A percentile compares a stretch with the other conserved stretches of the same genome.
Conservation (phyloP, 1,140 invertebrate genomes). For the Drosophila miranda region DNA sequence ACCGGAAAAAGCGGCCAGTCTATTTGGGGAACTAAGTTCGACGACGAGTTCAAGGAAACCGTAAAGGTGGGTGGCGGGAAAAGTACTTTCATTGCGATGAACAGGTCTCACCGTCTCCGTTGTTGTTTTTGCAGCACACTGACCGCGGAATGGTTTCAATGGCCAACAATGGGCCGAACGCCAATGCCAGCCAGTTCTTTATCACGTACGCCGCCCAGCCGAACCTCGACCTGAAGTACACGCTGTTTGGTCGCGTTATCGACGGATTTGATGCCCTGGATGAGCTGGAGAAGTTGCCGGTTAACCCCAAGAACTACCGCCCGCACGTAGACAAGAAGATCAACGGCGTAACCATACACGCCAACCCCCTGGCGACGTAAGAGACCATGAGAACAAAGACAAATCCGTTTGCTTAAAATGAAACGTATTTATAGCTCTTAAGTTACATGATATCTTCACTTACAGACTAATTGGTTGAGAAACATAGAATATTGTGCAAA, state of each 20-base stretch:
- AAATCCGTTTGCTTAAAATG: conserved; percentile 32
- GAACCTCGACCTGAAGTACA: conserved; percentile 98
- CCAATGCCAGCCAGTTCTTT: conserved; percentile 99
- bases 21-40: conserved; percentile 96
- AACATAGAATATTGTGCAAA: conserved; percentile 73
- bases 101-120: not conserved
- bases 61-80: conserved; percentile 84
- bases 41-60: conserved; percentile 98
- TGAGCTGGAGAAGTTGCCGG: conserved; percentile 96
- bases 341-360: conserved; percentile 96
- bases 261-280: conserved; percentile 98
- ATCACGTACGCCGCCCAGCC: conserved; percentile 96
- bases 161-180: conserved; percentile 99
- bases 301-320: conserved; percentile 95
- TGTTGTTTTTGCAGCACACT: conserved; percentile 85
- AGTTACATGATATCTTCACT: conserved; percentile 47
- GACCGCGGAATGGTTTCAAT: conserved; percentile 95
- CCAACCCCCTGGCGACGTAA: conserved; percentile 95
- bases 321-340: conserved; percentile 93
- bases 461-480: conserved; percentile 76
- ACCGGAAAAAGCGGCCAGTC: conserved; percentile 97
- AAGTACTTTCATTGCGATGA: not conserved
- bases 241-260: conserved; percentile 98
- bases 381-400: not conserved
- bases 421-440: conserved; percentile 68